Evolutionary conservation across 2,113 vertebrate genomes (phyloP), one percentile per base, ranked within the genome.

Genomic region (Sterrhoptilus dennistouni): DNA sequence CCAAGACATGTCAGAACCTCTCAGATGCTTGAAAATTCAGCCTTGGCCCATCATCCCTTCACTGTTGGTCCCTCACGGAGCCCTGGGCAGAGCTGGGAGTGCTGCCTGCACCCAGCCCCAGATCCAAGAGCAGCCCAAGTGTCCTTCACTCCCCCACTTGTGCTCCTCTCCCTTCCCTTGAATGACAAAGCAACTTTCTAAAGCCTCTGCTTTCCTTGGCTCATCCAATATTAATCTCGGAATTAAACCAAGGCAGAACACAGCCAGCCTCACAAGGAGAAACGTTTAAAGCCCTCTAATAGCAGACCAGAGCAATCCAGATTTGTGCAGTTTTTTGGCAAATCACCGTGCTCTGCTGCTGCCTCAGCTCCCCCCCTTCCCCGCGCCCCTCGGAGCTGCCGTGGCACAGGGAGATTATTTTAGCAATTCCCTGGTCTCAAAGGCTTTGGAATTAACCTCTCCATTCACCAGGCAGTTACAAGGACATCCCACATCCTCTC

Each of bases 181-280:
- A 77, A 92, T 90, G 79, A 96, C 85, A 71, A 60, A 75, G 90
- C 92, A 92, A 88, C 64, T 92, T 92, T 60, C 54, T 12, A 56
- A 87, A 81, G 90, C 36, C 85, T 80, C 63, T n/a, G 79, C 85
- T 83, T 75, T 78, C 83, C 89, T 87, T 59, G 72, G 69, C 88
- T 97, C 90, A 92, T 92, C 8, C 60, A 96, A 65, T 88, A 96
- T 94, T 93, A 66, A 95, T 90, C 86, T 77, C 76, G 2, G 83
- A 90, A 65, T 71, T 42, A 96, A 93, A 86, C 23, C 82, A 83
- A 90, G 83, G 59, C 83, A 94, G 90, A 80, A 66, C 66, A 77
- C 14, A 68, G 85, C 40, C 85, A 86, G 85, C 72, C 53, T 66
- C 94, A 70, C 56, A 80, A 70, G 35, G 75, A 92, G 90, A 60